Conservation (phyloP, 2,797 vertebrate genomes). For the Acipenser oxyrinchus region DNA sequence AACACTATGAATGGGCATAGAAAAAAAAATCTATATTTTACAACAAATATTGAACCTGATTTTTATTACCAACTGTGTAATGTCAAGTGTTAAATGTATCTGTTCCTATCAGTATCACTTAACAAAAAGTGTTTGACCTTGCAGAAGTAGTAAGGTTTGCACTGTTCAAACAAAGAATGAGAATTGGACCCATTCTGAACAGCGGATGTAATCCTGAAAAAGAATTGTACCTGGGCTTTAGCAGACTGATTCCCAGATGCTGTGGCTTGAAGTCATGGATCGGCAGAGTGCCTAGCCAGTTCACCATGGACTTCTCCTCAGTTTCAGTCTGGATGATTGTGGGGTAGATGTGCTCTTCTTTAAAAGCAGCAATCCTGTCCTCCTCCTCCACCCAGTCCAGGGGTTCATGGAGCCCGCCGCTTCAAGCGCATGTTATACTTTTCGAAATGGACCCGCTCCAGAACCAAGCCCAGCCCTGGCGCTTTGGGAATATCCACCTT, state of each 20-base stretch:
- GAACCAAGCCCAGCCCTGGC: conserved; percentile 83
- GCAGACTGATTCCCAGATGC: conserved; percentile 29
- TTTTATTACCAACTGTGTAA: too few species aligned
- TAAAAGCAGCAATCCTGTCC: conserved; percentile 68
- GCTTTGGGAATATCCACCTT: conserved; percentile 91
- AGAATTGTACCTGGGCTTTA: too few species aligned
- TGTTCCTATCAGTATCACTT: too few species aligned
- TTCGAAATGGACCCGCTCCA: conserved; percentile 91
- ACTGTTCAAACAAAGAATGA: too few species aligned
- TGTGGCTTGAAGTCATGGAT: conserved; percentile 76
- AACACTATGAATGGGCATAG: too few species aligned
- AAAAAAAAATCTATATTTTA: too few species aligned
- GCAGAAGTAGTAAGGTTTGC: too few species aligned
- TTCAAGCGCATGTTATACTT: conserved; percentile 87
- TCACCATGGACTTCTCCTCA: conserved; percentile 82
- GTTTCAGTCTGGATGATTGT: conserved; percentile 82
- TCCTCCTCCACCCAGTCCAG: conserved; percentile 80
- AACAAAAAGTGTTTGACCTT: too few species aligned
- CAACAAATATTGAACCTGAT: too few species aligned
- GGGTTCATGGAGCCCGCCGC: conserved; percentile 80
- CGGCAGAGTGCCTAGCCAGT: conserved; percentile 80
- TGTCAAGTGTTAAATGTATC: too few species aligned
- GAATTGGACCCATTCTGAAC: too few species aligned
- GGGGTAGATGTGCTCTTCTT: conserved; percentile 85
- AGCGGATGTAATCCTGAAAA: too few species aligned